Evolutionary conservation across 1,140 invertebrate species (phyloP), one percentile per base, ranked within the genome.

Genomic region (Zaprionus ornatus): DNA sequence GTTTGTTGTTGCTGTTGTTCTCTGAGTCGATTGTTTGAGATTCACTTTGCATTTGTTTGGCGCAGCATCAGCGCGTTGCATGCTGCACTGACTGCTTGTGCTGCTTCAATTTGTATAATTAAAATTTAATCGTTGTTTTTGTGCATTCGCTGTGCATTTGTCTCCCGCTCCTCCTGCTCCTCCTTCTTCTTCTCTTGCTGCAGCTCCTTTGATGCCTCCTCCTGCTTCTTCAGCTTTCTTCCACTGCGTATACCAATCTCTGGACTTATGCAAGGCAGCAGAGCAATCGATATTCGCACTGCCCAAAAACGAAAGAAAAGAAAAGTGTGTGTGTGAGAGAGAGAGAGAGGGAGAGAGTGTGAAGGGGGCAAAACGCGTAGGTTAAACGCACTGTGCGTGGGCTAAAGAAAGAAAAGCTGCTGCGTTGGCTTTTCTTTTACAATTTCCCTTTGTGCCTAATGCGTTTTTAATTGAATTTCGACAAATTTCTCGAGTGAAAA

Each of bases 191-290:
- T 37, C 15, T 15, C 10, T n/a, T 55, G 42, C 42, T 48, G 19
- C 27, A 3, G 3, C 27, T 27, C 21, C 17, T 50, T 40, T 7
- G 45, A 64, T 6, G 29, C 29, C 40, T 45, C 19, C 50, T 21
- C 13, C 13, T 35, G 15, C 35, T 35, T 6, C 27, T 62, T 48
- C 7, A 12, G 0, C 2, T 56, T 25, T 17, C 60, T 69, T 23
- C 21, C 4, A 21, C 52, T 77, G 74, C 63, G 55, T 73, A 69
- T 54, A 66, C 61, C 62, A 74, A 80, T 78, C 68, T 84, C 71
- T 80, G 88, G 88, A 91, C 88, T 91, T 91, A 91, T 91, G 88
- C 88, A 91, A 91, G 88, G 85, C 85, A 83, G 48, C 84, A 80
- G 80, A 84, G 80, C 88, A 88, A 91, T 91, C 90, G 84, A 91